Evolutionary conservation across 2,888 invertebrate species (phyloP), one percentile per base, ranked within the genome.

Genomic region (Oxyteleia sp.): DNA sequence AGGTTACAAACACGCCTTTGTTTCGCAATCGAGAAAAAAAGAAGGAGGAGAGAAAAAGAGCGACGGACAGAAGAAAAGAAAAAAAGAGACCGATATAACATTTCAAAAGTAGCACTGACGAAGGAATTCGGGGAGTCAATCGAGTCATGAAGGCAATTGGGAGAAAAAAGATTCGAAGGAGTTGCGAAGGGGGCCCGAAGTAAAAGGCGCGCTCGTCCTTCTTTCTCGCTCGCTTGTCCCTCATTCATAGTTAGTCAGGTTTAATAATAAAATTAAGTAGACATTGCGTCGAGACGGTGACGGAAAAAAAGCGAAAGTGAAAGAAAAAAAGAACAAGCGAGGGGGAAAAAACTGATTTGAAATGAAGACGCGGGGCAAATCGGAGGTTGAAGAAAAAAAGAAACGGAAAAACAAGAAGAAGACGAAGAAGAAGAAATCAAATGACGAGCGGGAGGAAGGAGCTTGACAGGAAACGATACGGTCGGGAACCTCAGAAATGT

Each of bases 401-500:
- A n/a, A n/a, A n/a, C n/a, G n/a, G n/a, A n/a, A n/a, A n/a, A n/a
- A n/a, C n/a, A n/a, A n/a, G n/a, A n/a, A n/a, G n/a, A n/a, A n/a
- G n/a, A n/a, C n/a, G n/a, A n/a, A n/a, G n/a, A n/a, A n/a, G 49
- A 55, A 61, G 82, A 74, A 64, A 16, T 43, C 26, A 61, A 61
- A 43, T 11, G 15, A 43, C 43, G 1, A 26, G 57, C 23, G 5
- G 63, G 10, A 13, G 45, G 15, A 20, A 55, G 7, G 55, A 74
- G 59, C 61, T 69, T 43, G 68, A 74, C 55, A 57, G 81, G 81
- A 74, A 75, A 82, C 80, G 71, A 79, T 79, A 76, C 23, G 74
- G 49, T 61, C 49, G 76, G 87, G 89, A 90, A 91, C 90, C 90
- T 91, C 88, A 89, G 89, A 91, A 90, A 92, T 91, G 92, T 92